Evolutionary conservation across 1,140 invertebrate genomes (phyloP), one percentile per base, ranked within the genome.

Genomic region (Adelges cooleyi): DNA sequence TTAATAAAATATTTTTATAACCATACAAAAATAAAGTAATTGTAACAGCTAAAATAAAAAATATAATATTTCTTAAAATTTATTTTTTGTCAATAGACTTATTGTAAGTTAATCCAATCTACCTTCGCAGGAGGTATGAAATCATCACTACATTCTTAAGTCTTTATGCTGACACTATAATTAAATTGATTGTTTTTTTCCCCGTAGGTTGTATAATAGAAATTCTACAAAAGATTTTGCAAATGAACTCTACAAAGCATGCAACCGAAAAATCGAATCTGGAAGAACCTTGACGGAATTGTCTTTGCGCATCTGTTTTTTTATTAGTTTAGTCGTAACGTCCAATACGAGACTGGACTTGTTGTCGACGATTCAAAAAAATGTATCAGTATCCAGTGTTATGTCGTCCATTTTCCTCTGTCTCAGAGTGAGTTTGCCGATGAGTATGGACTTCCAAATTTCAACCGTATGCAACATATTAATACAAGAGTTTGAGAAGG

Each of bases 251-350:
- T 6, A 11, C 1, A 10, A 4, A 3, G n/a, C 23, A 3, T 25
- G n/a, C 53, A 40, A n/a, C 23, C 38, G 22, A 40, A 59, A 36
- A 0, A 40, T 59, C 36, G 53, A 59, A 25, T 59, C 53, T 22
- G 38, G 53, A 20, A 6, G 53, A 17, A 4, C 11, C 22, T n/a
- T 56, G 1, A 20, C 22, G 3, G 53, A 56, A n/a, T 56, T 42
- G 15, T 42, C 20, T 20, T 1, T 23, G 8, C 36, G 53, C 23
- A 25, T 17, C 8, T 20, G 0, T 18, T 5, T 2, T 36, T 5
- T 33, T 10, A 3, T 3, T 8, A 0, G 3, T 1, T 27, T 2
- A 4, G n/a, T 1, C 2, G 2, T 23, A 3, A 42, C 15, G 0
- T 25, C 6, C 15, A 56, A 20, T 25, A 13, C 15, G 44, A 18